Evolutionary conservation across 2,113 vertebrate genomes (phyloP), one percentile per base, ranked within the genome.

Genomic region (Athene cunicularia): DNA sequence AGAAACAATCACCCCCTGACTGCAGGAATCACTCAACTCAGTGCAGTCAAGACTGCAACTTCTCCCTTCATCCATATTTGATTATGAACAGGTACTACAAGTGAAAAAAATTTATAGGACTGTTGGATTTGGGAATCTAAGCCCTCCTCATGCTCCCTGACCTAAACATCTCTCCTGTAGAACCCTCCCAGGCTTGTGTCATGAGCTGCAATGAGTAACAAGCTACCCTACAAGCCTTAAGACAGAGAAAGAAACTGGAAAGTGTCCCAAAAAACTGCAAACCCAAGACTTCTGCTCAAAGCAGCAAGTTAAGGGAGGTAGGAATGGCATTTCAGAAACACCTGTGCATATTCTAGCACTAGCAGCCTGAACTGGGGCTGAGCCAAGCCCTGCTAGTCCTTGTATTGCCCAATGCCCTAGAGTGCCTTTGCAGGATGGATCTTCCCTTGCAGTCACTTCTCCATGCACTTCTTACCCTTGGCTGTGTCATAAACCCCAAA

Each of bases 401-500:
- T 16, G 20, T 50, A 47, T 13, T 11, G 3, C 35, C 52, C 39
- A 39, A 27, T 15, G 16, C 56, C 64, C 90, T 64, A 11, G 11
- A 55, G 35, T 15, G 64, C 56, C 75, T 83, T 60, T 62, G 39
- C 41, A 8, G 27, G 53, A 24, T 6, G 14, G 15, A 41, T 75
- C 77, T 76, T 89, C 59, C 77, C 67, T 76, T 60, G 23, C 27
- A 20, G 67, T 58, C 63, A 67, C 41, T 58, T 26, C 37, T 86
- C 80, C 77, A 10, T 33, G 75, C 63, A 37, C 53, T 95, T 75
- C 98, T 98, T 98, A 99, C 99, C 99, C 98, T 99, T 99, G 94
- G 99, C 99, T 6, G 99, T 99, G 89, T 99, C 99, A 3, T 99
- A 99, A 96, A 99, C 98, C 47, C 99, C 99, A 39, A 99, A 99